A percentile compares a stretch with the other conserved stretches of the same genome.
phyloP scores from a whole-genome alignment of 2,113 vertebrate species.

The Ochotona curzoniae region DNA sequence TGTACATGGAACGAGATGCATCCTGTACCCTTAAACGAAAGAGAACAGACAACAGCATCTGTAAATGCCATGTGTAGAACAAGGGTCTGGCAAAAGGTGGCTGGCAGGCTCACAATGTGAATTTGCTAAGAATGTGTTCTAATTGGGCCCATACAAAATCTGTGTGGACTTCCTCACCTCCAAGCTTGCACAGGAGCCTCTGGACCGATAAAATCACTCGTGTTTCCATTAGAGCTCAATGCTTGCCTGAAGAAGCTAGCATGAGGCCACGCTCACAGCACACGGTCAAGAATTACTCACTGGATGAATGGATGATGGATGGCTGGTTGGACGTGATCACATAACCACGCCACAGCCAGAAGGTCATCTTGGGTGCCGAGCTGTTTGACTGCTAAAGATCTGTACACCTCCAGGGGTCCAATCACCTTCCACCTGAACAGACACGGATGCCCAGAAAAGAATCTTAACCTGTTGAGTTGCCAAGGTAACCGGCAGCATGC shows the following conservation, averaged over 20 bases:
- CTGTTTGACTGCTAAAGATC: not conserved
- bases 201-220: not conserved
- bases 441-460: conserved; percentile 56
- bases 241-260: not conserved
- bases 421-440: conserved; percentile 60
- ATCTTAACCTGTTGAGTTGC: conserved; percentile 70
- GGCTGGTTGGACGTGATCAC: not conserved
- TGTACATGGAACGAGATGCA: not conserved
- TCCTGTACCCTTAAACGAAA: not conserved
- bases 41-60: not conserved
- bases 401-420: not conserved
- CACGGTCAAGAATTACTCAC: not conserved
- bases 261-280: not conserved
- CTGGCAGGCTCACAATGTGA: not conserved
- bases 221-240: not conserved
- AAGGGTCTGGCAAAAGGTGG: not conserved
- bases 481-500: conserved; percentile 66
- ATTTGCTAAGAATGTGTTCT: not conserved
- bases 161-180: not conserved
- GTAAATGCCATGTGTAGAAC: not conserved
- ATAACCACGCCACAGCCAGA: not conserved
- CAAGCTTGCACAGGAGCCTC: not conserved
- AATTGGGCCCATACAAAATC: not conserved
- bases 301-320: not conserved
- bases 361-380: not conserved